Conservation (phyloP, 2,113 vertebrate species). For the Catharus minimus region DNA sequence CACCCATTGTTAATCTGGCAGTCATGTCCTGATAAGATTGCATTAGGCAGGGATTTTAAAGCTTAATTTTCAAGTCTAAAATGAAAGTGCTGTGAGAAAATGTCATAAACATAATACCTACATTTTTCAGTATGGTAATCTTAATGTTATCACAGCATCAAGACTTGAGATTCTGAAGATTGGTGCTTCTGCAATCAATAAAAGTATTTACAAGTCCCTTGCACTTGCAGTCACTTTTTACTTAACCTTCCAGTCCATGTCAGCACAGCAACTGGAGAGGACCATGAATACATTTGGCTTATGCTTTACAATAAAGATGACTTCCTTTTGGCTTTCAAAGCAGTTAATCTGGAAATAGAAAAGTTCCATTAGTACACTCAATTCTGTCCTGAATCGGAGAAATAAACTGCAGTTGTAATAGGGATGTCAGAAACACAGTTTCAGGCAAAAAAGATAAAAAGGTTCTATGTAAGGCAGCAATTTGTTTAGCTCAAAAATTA, state of each 20-base stretch:
- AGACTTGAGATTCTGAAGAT: background rate
- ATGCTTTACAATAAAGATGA: background rate
- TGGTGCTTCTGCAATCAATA: background rate
- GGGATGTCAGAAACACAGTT: background rate
- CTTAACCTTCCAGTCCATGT: background rate
- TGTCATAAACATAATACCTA: background rate
- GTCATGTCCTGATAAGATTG: background rate
- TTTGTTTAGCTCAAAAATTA: background rate
- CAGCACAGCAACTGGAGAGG: background rate
- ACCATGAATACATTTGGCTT: background rate
- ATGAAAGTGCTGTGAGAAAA: background rate
- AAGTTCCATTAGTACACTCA: background rate
- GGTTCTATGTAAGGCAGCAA: background rate
- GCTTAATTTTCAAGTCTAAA: background rate
- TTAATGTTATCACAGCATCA: background rate
- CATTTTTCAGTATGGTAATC: background rate
- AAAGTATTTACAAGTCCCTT: background rate
- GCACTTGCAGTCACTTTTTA: background rate
- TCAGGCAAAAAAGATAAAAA: background rate
- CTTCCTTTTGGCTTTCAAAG: background rate
- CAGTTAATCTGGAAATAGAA: background rate
- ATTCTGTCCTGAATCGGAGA: background rate
- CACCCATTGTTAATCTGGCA: background rate
- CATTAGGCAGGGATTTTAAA: background rate
- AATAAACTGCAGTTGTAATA: background rate